These are phyloP conservation scores for Tinamus guttatus DNA, from an alignment of 2,113 vertebrate genomes.

Conservation along the genomic window DNA sequence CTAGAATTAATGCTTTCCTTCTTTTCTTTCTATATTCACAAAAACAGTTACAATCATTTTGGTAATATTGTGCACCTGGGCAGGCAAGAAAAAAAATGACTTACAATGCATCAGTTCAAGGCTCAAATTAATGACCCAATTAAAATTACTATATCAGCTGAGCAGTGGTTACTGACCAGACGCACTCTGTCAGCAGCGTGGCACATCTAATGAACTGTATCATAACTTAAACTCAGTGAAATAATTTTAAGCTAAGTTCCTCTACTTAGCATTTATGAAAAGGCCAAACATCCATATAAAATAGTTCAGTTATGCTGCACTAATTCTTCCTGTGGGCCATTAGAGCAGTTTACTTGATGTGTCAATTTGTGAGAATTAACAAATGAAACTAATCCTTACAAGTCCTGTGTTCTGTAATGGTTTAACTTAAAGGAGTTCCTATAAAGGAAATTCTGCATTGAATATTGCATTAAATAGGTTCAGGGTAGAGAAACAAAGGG, in stretches of 20 bases:
- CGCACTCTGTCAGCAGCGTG: background rate
- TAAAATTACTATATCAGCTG: background rate
- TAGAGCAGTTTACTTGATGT: background rate
- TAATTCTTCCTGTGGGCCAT: background rate
- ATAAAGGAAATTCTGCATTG: background rate
- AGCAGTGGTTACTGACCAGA: background rate
- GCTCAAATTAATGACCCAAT: slow-evolving; percentile 1
- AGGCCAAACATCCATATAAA: background rate
- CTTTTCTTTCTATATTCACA: background rate
- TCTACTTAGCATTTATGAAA: background rate
- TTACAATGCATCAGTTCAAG: background rate
- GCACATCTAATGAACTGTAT: background rate
- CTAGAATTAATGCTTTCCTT: background rate
- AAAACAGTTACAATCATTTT: background rate
- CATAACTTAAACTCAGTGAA: background rate
- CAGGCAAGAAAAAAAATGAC: background rate
- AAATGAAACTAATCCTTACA: background rate
- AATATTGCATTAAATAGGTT: background rate
- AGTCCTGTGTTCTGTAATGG: background rate
- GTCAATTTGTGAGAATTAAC: background rate
- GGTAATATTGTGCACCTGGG: background rate
- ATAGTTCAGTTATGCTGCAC: background rate
- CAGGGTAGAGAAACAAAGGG: background rate
- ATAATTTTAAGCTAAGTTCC: background rate
- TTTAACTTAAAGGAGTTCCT: too few species aligned